Percentiles rank a stretch among this genome's conserved stretches.
Evolutionary conservation across 2,888 invertebrate species (phyloP).

Genomic region (Tetramorium bicarinatum): DNA sequence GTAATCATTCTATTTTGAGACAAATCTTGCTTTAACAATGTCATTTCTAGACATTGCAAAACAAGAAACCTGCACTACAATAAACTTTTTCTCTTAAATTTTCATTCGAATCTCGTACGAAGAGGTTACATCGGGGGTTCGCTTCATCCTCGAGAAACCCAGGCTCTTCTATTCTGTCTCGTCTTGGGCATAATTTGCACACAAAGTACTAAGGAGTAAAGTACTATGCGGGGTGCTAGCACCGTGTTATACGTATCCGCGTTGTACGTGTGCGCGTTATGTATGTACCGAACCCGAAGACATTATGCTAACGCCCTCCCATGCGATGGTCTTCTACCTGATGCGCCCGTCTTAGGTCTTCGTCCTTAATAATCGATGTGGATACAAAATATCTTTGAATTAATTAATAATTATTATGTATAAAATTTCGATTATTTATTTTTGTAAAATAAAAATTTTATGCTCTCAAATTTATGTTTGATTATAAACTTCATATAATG

Average conservation of each 20-base stretch:
- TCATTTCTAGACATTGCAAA: neutral
- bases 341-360: constrained; percentile 36
- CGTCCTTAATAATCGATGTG: constrained; percentile 43
- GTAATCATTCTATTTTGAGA: neutral
- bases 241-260: constrained; percentile 56
- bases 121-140: constrained; percentile 71
- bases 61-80: neutral
- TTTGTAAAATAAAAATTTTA: neutral
- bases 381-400: constrained; percentile 32
- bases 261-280: constrained; percentile 67
- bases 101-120: constrained; percentile 75
- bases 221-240: constrained; percentile 63
- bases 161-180: constrained; percentile 77
- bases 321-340: constrained; percentile 53
- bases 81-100: constrained; percentile 73
- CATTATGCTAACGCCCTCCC: constrained; percentile 81
- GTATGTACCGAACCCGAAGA: constrained; percentile 75
- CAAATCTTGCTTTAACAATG: constrained; percentile 16
- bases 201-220: constrained; percentile 83
- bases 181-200: constrained; percentile 85
- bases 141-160: constrained; percentile 77
- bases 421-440: constrained; percentile 7
- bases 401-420: constrained; percentile 25
- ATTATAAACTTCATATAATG: neutral
- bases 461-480: neutral